These are phyloP conservation scores for Anolis sagrei DNA, from an alignment of 2,113 vertebrate species.

Conservation along the genomic window DNA sequence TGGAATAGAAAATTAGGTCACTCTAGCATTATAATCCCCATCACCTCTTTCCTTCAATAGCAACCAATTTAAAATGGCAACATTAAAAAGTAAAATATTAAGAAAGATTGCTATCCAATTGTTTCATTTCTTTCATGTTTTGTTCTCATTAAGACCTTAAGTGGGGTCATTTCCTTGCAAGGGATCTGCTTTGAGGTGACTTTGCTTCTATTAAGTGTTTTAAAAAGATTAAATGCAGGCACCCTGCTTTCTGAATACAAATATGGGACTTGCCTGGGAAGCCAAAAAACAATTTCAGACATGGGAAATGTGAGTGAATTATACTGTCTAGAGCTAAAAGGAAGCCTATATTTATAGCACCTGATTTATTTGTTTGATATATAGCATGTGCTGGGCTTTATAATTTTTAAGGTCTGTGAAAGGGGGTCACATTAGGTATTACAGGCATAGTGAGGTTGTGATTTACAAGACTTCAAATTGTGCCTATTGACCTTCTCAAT, in stretches of 20 bases:
- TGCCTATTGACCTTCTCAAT: conserved; percentile 81
- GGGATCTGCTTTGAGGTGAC: conserved; percentile 42
- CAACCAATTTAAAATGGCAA: conserved; percentile 18
- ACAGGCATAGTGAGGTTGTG: conserved; percentile 72
- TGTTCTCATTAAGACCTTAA: conserved; percentile 59
- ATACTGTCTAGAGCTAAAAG: conserved; percentile 68
- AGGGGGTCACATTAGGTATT: conserved; percentile 74
- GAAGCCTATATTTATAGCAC: conserved; percentile 71
- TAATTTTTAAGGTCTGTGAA: conserved; percentile 77
- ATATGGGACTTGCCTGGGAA: conserved; percentile 57
- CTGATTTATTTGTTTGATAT: conserved; percentile 81
- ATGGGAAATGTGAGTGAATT: conserved; percentile 66
- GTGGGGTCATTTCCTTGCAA: conserved; percentile 39
- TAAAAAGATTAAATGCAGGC: conserved; percentile 54
- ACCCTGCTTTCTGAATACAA: conserved; percentile 59
- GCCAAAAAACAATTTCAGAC: conserved; percentile 68
- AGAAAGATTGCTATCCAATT: conserved; percentile 14
- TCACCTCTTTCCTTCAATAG: not conserved
- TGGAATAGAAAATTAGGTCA: not conserved
- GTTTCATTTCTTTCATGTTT: conserved; percentile 58
- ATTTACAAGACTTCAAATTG: conserved; percentile 81
- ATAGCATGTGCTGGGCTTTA: conserved; percentile 72
- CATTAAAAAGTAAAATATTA: conserved; percentile 31
- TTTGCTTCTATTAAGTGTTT: conserved; percentile 58
- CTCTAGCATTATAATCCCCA: not conserved